Percentiles rank a stretch among this genome's conserved stretches.
Evolutionary conservation across 2,113 vertebrate species (phyloP).

Genomic region (Gallinago undulata): DNA sequence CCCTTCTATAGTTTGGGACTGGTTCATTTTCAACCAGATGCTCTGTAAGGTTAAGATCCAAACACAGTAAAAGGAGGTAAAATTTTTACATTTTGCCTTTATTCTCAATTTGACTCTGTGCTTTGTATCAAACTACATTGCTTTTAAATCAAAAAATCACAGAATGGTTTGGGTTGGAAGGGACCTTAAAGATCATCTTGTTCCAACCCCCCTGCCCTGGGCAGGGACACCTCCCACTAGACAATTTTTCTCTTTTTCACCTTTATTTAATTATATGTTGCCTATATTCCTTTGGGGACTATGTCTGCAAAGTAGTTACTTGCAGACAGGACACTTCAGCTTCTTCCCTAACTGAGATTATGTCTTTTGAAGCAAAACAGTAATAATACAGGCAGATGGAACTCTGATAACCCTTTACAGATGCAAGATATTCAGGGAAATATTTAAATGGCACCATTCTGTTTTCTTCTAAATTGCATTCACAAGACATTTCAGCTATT

Average conservation of each 20-base stretch:
- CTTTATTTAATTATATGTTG: background rate
- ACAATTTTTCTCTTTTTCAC: background rate
- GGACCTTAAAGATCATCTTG: too few species aligned
- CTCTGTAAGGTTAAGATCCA: background rate
- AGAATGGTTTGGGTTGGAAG: too few species aligned
- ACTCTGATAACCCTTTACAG: background rate
- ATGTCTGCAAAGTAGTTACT: background rate
- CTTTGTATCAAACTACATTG: background rate
- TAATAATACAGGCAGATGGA: accelerated
- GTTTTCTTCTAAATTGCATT: background rate
- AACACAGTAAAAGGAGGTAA: background rate
- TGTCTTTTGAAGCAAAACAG: background rate
- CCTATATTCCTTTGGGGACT: too few species aligned
- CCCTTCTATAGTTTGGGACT: background rate
- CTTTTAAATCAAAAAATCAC: background rate
- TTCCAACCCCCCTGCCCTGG: too few species aligned
- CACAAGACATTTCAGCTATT: background rate
- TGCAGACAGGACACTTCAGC: background rate
- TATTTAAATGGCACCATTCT: background rate
- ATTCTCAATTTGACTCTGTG: background rate
- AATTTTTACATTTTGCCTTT: background rate
- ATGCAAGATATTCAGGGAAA: background rate
- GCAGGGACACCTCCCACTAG: too few species aligned
- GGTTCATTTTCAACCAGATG: background rate
- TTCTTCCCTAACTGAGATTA: background rate